A percentile compares a stretch with the other conserved stretches of the same genome.
Conservation (phyloP, 2,888 invertebrate genomes). For the Xanthorhoe spadicearia region DNA sequence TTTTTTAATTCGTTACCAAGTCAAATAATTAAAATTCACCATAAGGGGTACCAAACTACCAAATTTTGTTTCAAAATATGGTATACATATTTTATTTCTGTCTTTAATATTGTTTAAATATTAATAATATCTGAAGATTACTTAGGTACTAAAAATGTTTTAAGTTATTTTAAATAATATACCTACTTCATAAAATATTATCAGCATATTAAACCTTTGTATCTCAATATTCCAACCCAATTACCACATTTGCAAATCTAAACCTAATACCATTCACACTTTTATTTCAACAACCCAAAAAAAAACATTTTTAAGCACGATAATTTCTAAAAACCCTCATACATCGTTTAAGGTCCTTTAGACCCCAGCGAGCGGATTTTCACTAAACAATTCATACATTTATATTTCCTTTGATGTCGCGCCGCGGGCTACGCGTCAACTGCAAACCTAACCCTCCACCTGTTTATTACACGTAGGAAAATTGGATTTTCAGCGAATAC, state of each 20-base stretch:
- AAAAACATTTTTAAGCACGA: slow-evolving; percentile 39
- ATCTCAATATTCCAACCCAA: not conserved
- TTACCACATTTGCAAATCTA: not conserved
- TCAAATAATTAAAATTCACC: no score
- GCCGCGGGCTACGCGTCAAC: slow-evolving; percentile 77
- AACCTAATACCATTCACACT: not conserved
- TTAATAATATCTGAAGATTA: no score
- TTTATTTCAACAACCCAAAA: not conserved
- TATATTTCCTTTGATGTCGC: slow-evolving; percentile 80
- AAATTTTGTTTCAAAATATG: no score
- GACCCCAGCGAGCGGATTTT: slow-evolving; percentile 69
- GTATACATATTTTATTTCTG: no score
- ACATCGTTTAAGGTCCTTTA: slow-evolving; percentile 57
- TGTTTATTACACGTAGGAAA: slow-evolving; percentile 70
- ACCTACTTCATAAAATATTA: no score
- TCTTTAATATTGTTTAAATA: no score
- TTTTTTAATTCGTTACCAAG: no score
- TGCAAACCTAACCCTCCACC: slow-evolving; percentile 74
- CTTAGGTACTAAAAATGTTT: no score
- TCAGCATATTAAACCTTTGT: no score
- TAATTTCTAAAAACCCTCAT: slow-evolving; percentile 51
- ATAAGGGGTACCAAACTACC: no score
- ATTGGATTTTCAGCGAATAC: slow-evolving; percentile 53
- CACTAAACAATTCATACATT: slow-evolving; percentile 82
- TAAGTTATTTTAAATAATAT: no score